A percentile compares a stretch with the other conserved stretches of the same genome.
Evolutionary conservation across 2,888 invertebrate genomes (phyloP).

Genomic region (Punctoribates punctum): DNA sequence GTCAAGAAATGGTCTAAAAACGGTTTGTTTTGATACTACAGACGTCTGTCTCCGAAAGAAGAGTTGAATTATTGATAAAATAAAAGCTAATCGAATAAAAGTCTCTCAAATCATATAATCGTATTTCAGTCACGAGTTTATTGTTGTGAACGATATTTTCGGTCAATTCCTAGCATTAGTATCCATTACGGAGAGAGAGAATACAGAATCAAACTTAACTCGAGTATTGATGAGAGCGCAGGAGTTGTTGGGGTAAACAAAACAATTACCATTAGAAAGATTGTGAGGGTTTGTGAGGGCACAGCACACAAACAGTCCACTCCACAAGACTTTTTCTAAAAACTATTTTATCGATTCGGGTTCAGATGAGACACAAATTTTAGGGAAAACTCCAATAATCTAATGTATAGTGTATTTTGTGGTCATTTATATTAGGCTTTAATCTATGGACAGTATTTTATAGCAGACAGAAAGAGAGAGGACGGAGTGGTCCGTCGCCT

Average conservation of each 20-base stretch:
- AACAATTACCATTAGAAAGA: slow-evolving; percentile 34
- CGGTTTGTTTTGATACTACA: neutral
- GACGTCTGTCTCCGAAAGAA: slow-evolving; percentile 9
- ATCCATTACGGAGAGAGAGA: slow-evolving; percentile 14
- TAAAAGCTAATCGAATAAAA: slow-evolving; percentile 25
- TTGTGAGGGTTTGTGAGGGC: neutral
- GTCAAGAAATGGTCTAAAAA: too few relatives aligned
- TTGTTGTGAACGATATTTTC: slow-evolving; percentile 29
- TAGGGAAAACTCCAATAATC: slow-evolving; percentile 20
- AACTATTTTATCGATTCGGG: neutral
- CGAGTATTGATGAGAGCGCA: slow-evolving; percentile 13
- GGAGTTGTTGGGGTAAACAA: slow-evolving; percentile 27
- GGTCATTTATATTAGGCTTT: slow-evolving; percentile 35
- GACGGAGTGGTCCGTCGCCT: neutral
- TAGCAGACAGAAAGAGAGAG: neutral
- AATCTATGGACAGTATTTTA: slow-evolving; percentile 25
- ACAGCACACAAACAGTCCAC: neutral
- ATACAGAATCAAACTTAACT: slow-evolving; percentile 23
- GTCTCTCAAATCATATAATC: slow-evolving; percentile 14
- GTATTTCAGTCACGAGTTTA: slow-evolving; percentile 29
- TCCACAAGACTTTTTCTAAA: too few relatives aligned
- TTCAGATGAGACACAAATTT: slow-evolving; percentile 31
- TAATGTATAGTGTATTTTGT: neutral
- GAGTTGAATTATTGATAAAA: slow-evolving; percentile 19
- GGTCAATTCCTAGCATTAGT: slow-evolving; percentile 16